A percentile compares a stretch with the other conserved stretches of the same genome.
Conservation (phyloP, 2,113 vertebrate genomes). For the Scortum barcoo region DNA sequence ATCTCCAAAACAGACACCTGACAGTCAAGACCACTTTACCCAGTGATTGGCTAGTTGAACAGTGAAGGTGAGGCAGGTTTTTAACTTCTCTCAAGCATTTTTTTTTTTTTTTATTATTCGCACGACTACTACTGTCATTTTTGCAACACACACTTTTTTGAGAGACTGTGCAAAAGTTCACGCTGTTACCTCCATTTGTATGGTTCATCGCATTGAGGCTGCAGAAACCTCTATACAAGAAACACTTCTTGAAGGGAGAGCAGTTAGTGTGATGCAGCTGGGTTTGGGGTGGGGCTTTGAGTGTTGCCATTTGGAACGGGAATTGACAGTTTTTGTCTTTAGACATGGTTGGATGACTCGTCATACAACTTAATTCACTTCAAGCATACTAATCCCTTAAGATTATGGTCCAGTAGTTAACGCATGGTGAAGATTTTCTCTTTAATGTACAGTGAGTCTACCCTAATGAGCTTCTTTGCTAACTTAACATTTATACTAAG, state of each 20-base stretch:
- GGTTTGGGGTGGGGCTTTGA: background rate
- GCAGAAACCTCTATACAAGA: background rate
- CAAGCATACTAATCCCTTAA: background rate
- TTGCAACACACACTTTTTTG: background rate
- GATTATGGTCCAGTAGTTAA: background rate
- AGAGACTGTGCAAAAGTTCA: background rate
- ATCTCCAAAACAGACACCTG: background rate
- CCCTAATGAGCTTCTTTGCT: background rate
- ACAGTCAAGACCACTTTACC: background rate
- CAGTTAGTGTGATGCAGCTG: background rate
- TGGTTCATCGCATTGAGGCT: background rate
- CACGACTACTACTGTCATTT: no score
- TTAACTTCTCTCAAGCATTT: background rate
- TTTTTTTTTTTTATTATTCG: background rate
- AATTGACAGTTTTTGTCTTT: no score
- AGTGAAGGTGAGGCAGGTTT: background rate
- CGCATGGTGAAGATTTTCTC: background rate
- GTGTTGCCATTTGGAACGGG: no score
- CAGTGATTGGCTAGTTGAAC: background rate
- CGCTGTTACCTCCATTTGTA: background rate
- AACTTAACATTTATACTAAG: background rate
- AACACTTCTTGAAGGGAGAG: background rate
- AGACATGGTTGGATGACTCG: no score
- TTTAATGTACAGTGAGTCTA: background rate
- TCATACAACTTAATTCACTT: background rate